These are phyloP conservation scores for Mylabris phalerata DNA, from an alignment of 1,140 invertebrate species.

Conservation along the genomic window DNA sequence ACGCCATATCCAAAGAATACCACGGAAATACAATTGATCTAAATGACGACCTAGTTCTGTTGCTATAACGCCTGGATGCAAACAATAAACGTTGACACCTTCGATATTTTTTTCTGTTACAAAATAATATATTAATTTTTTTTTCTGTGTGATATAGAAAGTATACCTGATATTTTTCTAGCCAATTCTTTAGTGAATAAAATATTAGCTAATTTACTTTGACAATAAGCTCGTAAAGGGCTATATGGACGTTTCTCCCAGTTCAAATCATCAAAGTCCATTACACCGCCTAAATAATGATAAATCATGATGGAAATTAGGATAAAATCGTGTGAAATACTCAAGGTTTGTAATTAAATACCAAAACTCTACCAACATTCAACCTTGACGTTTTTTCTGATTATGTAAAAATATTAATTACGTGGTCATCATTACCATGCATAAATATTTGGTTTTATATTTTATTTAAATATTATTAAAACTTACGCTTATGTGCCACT, in stretches of 20 bases:
- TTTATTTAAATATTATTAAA: conserved; percentile 17
- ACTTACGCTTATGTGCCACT: conserved; percentile 47
- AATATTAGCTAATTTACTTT: conserved; percentile 71
- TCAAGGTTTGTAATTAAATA: no score
- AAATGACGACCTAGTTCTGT: conserved; percentile 70
- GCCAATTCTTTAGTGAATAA: conserved; percentile 63
- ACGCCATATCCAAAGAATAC: conserved; percentile 28
- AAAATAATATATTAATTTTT: conserved; percentile 18
- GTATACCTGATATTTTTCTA: conserved; percentile 50
- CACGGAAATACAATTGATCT: conserved; percentile 43
- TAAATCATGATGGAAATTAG: not conserved
- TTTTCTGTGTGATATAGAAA: not conserved
- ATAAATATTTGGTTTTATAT: not conserved
- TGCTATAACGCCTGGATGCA: conserved; percentile 66
- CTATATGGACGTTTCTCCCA: conserved; percentile 54
- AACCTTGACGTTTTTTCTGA: no score
- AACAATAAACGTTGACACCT: conserved; percentile 57
- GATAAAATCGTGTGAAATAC: no score
- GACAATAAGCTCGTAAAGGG: conserved; percentile 52
- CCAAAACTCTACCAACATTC: no score
- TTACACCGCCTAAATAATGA: conserved; percentile 45
- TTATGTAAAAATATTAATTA: no score
- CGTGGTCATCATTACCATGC: no score
- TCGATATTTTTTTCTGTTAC: conserved; percentile 40
- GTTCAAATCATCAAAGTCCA: conserved; percentile 66